Conservation (phyloP, 2,113 vertebrate genomes). For the Cyphomyrus discorhynchus region DNA sequence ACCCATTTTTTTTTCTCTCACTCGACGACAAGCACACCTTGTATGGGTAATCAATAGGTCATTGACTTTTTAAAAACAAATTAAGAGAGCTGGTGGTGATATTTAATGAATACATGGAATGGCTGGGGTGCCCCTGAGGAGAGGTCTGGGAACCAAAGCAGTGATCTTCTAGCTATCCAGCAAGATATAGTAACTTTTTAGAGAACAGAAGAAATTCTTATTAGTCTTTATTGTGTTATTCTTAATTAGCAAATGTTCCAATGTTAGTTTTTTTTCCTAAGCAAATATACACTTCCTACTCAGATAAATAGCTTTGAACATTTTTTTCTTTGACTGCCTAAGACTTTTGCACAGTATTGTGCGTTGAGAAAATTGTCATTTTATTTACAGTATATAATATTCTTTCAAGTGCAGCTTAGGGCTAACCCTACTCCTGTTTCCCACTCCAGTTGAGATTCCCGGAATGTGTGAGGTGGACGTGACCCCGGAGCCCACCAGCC, state of each 20-base stretch:
- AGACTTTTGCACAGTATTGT: not conserved
- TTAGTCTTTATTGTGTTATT: not conserved
- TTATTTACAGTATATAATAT: not conserved
- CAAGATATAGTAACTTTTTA: not conserved
- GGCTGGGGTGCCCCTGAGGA: not conserved
- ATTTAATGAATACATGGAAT: not conserved
- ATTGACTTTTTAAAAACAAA: not conserved
- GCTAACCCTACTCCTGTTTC: not conserved
- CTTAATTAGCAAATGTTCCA: not conserved
- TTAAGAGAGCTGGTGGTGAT: not conserved
- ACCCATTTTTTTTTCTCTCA: not conserved
- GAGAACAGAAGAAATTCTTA: not conserved
- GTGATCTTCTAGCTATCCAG: too few species aligned
- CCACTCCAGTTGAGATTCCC: slow-evolving; percentile 33
- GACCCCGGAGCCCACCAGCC: slow-evolving; percentile 31
- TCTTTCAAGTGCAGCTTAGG: not conserved
- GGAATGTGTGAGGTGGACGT: slow-evolving; percentile 28
- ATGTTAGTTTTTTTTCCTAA: not conserved
- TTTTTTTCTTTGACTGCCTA: not conserved
- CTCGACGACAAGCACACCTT: not conserved
- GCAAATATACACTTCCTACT: not conserved
- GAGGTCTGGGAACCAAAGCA: too few species aligned
- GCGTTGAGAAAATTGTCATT: not conserved
- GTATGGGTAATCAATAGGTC: not conserved
- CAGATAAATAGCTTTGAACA: not conserved